Conservation (phyloP, 2,888 invertebrate species). For the Coelinius sp. region DNA sequence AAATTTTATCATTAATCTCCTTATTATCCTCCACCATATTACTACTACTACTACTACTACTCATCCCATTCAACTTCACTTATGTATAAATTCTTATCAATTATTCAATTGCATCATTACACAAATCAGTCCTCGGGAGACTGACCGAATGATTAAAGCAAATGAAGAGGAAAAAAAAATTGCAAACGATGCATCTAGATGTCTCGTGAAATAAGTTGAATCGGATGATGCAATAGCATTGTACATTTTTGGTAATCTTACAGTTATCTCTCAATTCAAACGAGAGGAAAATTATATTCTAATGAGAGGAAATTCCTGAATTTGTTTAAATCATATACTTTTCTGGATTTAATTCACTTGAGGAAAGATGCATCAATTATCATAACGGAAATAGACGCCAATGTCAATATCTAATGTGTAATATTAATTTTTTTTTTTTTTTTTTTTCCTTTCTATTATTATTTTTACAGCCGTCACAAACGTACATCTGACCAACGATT, state of each 20-base stretch:
- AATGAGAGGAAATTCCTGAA: not conserved
- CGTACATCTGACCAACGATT: conserved; percentile 75
- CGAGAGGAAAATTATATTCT: too few relatives aligned
- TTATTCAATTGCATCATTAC: not conserved
- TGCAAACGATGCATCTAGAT: not conserved
- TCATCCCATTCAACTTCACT: too few relatives aligned
- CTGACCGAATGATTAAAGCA: not conserved
- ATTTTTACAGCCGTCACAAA: conserved; percentile 70
- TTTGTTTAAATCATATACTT: not conserved
- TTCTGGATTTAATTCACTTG: not conserved
- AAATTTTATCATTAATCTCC: too few relatives aligned
- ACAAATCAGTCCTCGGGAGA: not conserved
- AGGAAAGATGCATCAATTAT: too few relatives aligned
- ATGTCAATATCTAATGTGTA: not conserved
- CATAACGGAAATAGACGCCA: not conserved
- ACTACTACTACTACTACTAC: too few relatives aligned
- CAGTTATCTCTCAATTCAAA: too few relatives aligned
- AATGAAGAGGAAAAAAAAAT: not conserved
- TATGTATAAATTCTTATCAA: not conserved
- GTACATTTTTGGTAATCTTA: not conserved
- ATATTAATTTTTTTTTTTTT: not conserved
- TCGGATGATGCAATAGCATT: conserved; percentile 3
- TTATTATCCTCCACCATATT: too few relatives aligned
- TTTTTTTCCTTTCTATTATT: not conserved
- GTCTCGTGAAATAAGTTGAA: not conserved